Evolutionary conservation across 2,113 vertebrate genomes (phyloP).

Genomic region (Cheirogaleus medius): DNA sequence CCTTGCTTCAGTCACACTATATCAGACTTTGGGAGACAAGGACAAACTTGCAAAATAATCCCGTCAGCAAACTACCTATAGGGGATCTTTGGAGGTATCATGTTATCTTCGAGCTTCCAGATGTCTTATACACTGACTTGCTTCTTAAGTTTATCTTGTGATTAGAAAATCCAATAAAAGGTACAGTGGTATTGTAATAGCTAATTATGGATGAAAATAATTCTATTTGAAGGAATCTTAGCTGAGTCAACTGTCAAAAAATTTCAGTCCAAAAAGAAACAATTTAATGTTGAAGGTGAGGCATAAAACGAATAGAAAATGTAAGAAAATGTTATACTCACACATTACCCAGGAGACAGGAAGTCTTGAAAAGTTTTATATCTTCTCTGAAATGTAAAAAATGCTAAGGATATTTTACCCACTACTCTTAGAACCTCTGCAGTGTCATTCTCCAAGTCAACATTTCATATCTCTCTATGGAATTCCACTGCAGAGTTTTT

Average conservation of each 20-base stretch:
- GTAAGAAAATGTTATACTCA: conserved; percentile 18
- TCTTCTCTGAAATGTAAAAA: conserved; percentile 53
- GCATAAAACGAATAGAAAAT: conserved; percentile 48
- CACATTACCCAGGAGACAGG: conserved; percentile 55
- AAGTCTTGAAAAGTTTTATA: conserved; percentile 59
- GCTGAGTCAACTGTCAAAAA: conserved; percentile 11
- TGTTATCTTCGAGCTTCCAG: not conserved
- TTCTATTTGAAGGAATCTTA: not conserved
- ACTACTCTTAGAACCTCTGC: not conserved
- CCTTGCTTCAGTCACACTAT: not conserved
- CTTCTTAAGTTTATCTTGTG: not conserved
- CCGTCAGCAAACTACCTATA: not conserved
- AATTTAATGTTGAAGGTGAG: not conserved
- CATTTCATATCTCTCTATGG: conserved; percentile 37
- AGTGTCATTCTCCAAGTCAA: conserved; percentile 11
- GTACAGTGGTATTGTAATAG: not conserved
- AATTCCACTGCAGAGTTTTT: conserved; percentile 21
- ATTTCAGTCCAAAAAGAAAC: not conserved
- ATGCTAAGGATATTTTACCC: conserved; percentile 25
- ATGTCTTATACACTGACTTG: not conserved
- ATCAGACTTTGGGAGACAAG: conserved; percentile 2
- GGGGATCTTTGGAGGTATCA: not conserved
- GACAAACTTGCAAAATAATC: not conserved
- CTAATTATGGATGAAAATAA: not conserved
- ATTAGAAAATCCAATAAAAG: not conserved